Evolutionary conservation across 2,113 vertebrate species (phyloP).

Genomic region (Takifugu flavidus): DNA sequence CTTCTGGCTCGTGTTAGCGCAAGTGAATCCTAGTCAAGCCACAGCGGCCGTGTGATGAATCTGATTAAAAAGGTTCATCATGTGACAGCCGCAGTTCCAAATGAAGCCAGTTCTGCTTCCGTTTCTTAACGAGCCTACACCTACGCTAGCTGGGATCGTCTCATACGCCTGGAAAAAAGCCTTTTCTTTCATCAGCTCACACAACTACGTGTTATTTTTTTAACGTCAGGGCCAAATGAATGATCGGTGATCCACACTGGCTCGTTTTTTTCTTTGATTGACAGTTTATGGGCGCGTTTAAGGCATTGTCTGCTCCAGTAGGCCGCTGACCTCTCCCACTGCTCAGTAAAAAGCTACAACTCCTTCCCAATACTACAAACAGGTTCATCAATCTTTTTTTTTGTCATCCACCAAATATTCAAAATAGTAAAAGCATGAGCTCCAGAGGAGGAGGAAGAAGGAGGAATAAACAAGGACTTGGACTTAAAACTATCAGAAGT

Average conservation of each 20-base stretch:
- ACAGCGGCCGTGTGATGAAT: not conserved
- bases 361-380: slow-evolving; percentile 69
- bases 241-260: too few species aligned
- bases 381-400: slow-evolving; percentile 50
- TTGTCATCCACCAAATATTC: slow-evolving; percentile 46
- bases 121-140: too few species aligned
- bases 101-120: too few species aligned
- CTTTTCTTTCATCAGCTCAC: too few species aligned
- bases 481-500: too few species aligned
- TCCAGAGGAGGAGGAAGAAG: not conserved
- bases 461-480: not conserved
- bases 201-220: too few species aligned
- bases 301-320: slow-evolving; percentile 43
- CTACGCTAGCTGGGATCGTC: too few species aligned
- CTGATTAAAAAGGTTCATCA: slow-evolving; percentile 5
- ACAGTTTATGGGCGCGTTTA: not conserved
- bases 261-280: too few species aligned
- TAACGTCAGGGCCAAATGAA: too few species aligned
- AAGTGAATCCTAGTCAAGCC: too few species aligned
- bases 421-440: slow-evolving; percentile 33
- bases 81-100: slow-evolving; percentile 10
- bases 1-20: too few species aligned
- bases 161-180: too few species aligned
- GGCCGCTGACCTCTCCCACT: slow-evolving; percentile 53
- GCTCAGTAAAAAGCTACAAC: slow-evolving; percentile 35